Conservation (phyloP, 1,140 invertebrate genomes). For the Cydia pomonella region DNA sequence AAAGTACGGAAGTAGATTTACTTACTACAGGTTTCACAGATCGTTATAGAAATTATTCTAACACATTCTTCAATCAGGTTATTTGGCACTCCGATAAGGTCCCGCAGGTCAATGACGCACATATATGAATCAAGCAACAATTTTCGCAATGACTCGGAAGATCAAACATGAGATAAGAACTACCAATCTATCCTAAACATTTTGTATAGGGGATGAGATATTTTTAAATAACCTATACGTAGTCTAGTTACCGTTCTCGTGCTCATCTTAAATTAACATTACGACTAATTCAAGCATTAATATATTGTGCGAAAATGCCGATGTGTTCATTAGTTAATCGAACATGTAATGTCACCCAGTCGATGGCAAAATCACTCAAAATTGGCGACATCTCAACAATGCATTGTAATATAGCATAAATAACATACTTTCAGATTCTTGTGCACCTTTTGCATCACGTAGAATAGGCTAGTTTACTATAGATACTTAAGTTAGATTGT, state of each 20-base stretch:
- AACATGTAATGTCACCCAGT: not conserved
- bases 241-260: constrained; percentile 5
- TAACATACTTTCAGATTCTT: too few relatives aligned
- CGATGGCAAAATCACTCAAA: not conserved
- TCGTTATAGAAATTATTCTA: not conserved
- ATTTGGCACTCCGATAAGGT: not conserved
- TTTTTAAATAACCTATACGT: not conserved
- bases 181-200: not conserved
- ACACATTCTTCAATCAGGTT: not conserved
- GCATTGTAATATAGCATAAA: not conserved
- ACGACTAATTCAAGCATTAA: not conserved
- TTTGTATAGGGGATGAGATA: not conserved
- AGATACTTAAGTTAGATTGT: too few relatives aligned
- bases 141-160: not conserved
- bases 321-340: not conserved
- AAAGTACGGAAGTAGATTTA: too few relatives aligned
- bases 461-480: too few relatives aligned
- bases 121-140: not conserved
- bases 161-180: not conserved
- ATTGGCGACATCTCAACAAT: not conserved
- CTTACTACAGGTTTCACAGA: too few relatives aligned
- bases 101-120: too few relatives aligned
- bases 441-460: too few relatives aligned
- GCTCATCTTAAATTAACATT: constrained; percentile 4
- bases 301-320: constrained; percentile 21